Evolutionary conservation across 2,113 vertebrate genomes (phyloP).

Genomic region (Callorhinus ursinus): DNA sequence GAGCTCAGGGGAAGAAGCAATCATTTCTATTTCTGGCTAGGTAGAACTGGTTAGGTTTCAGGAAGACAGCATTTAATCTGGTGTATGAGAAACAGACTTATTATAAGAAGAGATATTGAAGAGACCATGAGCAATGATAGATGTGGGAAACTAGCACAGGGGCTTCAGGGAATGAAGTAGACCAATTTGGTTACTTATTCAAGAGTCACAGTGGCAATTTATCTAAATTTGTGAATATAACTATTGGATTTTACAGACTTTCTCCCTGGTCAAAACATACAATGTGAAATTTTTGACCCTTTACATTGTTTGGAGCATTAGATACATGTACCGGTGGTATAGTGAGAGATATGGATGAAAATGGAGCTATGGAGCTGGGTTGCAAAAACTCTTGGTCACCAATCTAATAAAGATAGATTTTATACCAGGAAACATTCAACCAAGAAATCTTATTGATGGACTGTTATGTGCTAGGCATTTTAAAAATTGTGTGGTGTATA

Average conservation of each 20-base stretch:
- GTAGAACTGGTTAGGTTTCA: slow-evolving; percentile 37
- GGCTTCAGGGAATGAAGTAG: slow-evolving; percentile 23
- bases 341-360: slow-evolving; percentile 26
- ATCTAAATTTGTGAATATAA: slow-evolving; percentile 57
- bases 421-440: not conserved
- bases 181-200: slow-evolving; percentile 41
- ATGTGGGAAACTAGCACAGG: slow-evolving; percentile 20
- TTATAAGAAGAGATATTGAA: slow-evolving; percentile 10
- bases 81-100: slow-evolving; percentile 20
- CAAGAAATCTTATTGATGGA: not conserved
- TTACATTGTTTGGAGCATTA: slow-evolving; percentile 24
- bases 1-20: not conserved
- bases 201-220: slow-evolving; percentile 30
- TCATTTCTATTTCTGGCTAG: slow-evolving; percentile 51
- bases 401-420: not conserved
- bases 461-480: not conserved
- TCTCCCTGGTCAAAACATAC: slow-evolving; percentile 1
- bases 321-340: not conserved
- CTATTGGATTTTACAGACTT: slow-evolving; percentile 11
- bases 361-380: not conserved
- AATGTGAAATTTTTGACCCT: slow-evolving; percentile 38
- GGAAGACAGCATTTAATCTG: slow-evolving; percentile 49
- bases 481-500: not conserved
- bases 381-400: not conserved
- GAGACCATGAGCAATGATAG: slow-evolving; percentile 10